phyloP scores from a whole-genome alignment of 1,140 invertebrate species.

The Drosophila obscura region DNA sequence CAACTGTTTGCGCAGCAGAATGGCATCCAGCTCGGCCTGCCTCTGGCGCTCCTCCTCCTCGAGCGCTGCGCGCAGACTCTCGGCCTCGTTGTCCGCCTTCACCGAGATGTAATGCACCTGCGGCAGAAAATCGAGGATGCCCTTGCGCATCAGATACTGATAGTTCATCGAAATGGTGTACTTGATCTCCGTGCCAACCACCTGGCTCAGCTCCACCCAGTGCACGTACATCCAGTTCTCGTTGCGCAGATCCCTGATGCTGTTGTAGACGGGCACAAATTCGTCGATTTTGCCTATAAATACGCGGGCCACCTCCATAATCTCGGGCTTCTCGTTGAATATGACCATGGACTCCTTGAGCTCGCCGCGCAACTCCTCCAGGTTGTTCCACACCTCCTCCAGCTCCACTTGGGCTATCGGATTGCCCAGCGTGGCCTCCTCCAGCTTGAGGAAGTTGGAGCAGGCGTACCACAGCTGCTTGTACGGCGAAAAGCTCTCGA shows the following conservation, averaged over 20 bases:
- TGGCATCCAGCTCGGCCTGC: constrained; percentile 60
- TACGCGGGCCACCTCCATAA: constrained; percentile 63
- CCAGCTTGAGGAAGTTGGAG: constrained; percentile 70
- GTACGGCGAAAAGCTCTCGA: constrained; percentile 68
- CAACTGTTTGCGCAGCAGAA: constrained; percentile 68
- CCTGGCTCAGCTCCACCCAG: constrained; percentile 65
- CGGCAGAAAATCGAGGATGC: constrained; percentile 65
- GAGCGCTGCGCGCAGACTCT: constrained; percentile 51
- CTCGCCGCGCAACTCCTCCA: constrained; percentile 51
- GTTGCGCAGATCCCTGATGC: constrained; percentile 71
- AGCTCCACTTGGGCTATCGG: constrained; percentile 67
- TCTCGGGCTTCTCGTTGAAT: constrained; percentile 72
- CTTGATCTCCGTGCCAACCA: constrained; percentile 67
- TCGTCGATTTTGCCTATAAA: constrained; percentile 62
- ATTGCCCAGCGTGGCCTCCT: constrained; percentile 78
- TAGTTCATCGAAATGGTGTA: constrained; percentile 70
- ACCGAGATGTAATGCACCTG: constrained; percentile 65
- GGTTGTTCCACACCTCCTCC: constrained; percentile 57
- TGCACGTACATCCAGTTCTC: constrained; percentile 80
- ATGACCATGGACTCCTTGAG: constrained; percentile 41
- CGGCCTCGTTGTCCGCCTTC: constrained; percentile 69
- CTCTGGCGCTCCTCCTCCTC: constrained; percentile 71
- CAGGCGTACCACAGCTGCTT: constrained; percentile 71
- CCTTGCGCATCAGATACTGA: constrained; percentile 67
- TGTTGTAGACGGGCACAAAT: constrained; percentile 65